phyloP scores from a whole-genome alignment of 2,113 vertebrate genomes.

The Clarias gariepinus region DNA sequence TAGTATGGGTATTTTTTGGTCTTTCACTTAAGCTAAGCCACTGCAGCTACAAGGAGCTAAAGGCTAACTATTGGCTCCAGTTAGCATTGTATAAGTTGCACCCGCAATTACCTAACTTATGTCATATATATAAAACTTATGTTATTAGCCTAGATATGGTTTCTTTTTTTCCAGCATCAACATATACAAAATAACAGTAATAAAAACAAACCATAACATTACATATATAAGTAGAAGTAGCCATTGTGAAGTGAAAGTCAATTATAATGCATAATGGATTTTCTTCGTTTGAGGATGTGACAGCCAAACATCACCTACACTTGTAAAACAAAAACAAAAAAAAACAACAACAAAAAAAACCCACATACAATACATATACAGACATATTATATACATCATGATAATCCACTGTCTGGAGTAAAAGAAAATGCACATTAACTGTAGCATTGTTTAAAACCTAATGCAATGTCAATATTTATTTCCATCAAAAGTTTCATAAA shows the following conservation, averaged over 20 bases:
- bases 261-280: background rate
- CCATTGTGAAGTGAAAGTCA: background rate
- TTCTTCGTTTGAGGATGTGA: background rate
- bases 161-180: background rate
- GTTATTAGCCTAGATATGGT: background rate
- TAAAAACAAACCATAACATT: background rate
- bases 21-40: background rate
- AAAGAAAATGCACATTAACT: too few species aligned
- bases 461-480: too few species aligned
- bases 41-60: background rate
- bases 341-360: too few species aligned
- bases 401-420: too few species aligned
- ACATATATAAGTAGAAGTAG: background rate
- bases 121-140: background rate
- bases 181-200: background rate
- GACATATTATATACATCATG: too few species aligned
- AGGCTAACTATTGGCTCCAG: background rate
- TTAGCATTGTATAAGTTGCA: background rate
- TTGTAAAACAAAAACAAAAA: background rate
- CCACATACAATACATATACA: too few species aligned
- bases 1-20: background rate
- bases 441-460: too few species aligned
- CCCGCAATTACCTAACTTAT: background rate
- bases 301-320: background rate
- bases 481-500: too few species aligned